A percentile compares a stretch with the other conserved stretches of the same genome.
Conservation (phyloP, 2,113 vertebrate genomes). For the Phodopus roborovskii region DNA sequence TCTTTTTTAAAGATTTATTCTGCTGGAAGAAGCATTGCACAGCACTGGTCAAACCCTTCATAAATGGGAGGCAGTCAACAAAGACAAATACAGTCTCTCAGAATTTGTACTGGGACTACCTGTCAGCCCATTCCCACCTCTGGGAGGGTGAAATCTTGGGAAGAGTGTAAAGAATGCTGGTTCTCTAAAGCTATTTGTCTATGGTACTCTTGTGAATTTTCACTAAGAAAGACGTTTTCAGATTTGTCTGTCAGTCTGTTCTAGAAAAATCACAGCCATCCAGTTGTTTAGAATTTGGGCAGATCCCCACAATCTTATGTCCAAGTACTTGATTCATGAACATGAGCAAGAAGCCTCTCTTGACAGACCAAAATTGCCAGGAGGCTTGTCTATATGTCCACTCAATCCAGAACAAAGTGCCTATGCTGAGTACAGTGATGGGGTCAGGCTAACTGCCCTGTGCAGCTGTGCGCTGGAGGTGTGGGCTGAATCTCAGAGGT, state of each 20-base stretch:
- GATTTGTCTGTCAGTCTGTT: conserved; percentile 35
- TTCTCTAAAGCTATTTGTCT: neutral
- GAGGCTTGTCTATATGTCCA: neutral
- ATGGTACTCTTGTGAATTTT: neutral
- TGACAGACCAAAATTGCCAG: neutral
- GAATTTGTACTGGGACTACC: neutral
- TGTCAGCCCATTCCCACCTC: neutral
- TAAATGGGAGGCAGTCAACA: neutral
- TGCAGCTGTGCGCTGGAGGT: neutral
- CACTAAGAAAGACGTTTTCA: conserved; percentile 8
- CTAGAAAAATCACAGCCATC: conserved; percentile 4
- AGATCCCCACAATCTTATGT: neutral
- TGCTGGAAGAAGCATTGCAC: neutral
- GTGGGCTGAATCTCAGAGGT: fast-evolving
- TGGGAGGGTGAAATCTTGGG: neutral
- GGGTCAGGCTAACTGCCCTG: neutral
- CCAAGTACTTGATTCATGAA: neutral
- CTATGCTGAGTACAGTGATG: fast-evolving
- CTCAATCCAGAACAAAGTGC: neutral
- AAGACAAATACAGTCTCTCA: neutral
- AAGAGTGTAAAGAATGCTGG: neutral
- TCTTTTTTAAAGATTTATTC: neutral
- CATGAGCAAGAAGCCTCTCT: neutral
- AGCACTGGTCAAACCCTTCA: neutral
- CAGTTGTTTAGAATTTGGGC: conserved; percentile 51